Evolutionary conservation across 1,140 invertebrate genomes (phyloP).

Genomic region (Drosophila nasuta): DNA sequence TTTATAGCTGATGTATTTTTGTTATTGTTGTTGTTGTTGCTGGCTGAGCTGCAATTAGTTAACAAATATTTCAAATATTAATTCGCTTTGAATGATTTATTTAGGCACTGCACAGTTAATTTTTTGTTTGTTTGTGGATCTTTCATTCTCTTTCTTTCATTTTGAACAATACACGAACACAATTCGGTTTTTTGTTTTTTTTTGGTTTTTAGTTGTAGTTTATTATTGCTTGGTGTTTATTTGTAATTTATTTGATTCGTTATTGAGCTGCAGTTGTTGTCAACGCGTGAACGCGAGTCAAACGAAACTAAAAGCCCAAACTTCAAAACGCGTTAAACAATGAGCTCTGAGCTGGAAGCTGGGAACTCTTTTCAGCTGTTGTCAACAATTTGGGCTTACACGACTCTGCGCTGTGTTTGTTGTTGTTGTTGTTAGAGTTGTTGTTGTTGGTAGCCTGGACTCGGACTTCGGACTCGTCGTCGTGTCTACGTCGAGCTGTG

Average conservation of each 20-base stretch:
- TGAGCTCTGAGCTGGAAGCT: constrained; percentile 23
- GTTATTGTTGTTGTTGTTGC: constrained; percentile 28
- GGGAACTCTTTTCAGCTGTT: constrained; percentile 34
- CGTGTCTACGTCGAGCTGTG: constrained; percentile 66
- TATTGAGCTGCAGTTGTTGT: constrained; percentile 18
- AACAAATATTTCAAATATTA: constrained; percentile 72
- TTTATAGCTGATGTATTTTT: constrained; percentile 24
- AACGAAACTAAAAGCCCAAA: constrained; percentile 32
- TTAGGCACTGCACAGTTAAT: constrained; percentile 54
- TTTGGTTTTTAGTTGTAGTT: constrained; percentile 5
- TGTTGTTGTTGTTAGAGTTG: neutral
- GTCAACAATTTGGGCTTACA: constrained; percentile 29
- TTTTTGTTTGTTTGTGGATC: neutral
- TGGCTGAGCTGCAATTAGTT: constrained; percentile 74
- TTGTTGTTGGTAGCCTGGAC: constrained; percentile 16
- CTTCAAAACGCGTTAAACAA: constrained; percentile 27
- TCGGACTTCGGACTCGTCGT: constrained; percentile 41
- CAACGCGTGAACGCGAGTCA: constrained; percentile 35
- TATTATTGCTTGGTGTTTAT: constrained; percentile 26
- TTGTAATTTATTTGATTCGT: constrained; percentile 1
- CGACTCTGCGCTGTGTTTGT: constrained; percentile 24
- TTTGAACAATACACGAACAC: constrained; percentile 2
- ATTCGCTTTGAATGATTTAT: constrained; percentile 51
- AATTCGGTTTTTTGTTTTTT: constrained; percentile 9
- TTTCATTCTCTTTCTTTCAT: constrained; percentile 6